Conservation (phyloP, 1,140 invertebrate genomes). For the Pygmarrhopalites habei region DNA sequence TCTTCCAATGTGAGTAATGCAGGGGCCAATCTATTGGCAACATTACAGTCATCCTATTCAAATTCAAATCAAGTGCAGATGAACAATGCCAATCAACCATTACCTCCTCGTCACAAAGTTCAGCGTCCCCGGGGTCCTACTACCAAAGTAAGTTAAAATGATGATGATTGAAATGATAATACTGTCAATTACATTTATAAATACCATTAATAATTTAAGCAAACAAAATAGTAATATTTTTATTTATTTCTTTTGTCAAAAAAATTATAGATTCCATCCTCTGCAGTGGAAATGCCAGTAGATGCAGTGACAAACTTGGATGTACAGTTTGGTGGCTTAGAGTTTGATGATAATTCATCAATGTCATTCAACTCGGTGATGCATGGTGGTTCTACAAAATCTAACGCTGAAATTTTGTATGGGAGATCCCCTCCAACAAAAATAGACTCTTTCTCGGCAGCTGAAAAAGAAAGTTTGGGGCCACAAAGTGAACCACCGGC, state of each 20-base stretch:
- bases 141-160: conserved; percentile 60
- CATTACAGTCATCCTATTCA: conserved; percentile 37
- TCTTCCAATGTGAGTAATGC: conserved; percentile 24
- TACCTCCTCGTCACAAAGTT: conserved; percentile 42
- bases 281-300: conserved; percentile 90
- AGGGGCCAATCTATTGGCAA: conserved; percentile 37
- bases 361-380: conserved; percentile 35
- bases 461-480: conserved; percentile 19
- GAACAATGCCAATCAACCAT: conserved; percentile 43
- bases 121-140: conserved; percentile 60
- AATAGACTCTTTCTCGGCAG: conserved; percentile 19
- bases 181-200: no score
- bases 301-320: conserved; percentile 76
- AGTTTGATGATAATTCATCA: conserved; percentile 51
- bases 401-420: conserved; percentile 31
- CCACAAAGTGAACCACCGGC: background rate
- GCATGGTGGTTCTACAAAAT: conserved; percentile 22
- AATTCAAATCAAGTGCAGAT: conserved; percentile 40
- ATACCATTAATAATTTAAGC: no score
- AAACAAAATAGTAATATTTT: background rate
- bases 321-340: conserved; percentile 87
- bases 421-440: conserved; percentile 14
- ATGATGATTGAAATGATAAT: background rate
- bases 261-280: conserved; percentile 68
- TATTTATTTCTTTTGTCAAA: background rate